Evolutionary conservation across 2,888 invertebrate species (phyloP).

Genomic region (Opisthograptis luteolata): DNA sequence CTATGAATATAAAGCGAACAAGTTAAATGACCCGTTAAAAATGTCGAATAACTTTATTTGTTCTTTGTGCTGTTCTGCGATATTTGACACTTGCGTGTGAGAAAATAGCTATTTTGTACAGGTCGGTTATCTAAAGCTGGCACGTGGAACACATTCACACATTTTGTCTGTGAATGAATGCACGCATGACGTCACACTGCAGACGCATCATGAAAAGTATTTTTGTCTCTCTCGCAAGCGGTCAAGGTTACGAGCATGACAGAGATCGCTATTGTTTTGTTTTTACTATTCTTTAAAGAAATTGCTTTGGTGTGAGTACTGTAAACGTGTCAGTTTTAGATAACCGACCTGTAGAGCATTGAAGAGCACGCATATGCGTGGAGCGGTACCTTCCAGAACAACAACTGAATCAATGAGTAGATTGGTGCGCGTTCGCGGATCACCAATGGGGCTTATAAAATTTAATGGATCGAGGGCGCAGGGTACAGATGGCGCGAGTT

Average conservation of each 20-base stretch:
- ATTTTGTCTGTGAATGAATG: background rate
- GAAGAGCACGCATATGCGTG: conserved; percentile 2
- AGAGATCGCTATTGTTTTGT: too few relatives aligned
- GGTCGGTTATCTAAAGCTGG: too few relatives aligned
- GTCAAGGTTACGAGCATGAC: too few relatives aligned
- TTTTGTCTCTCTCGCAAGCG: too few relatives aligned
- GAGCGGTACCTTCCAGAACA: conserved; percentile 1
- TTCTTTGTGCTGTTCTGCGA: conserved; percentile 6
- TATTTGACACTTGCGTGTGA: conserved; percentile 8
- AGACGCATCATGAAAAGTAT: too few relatives aligned
- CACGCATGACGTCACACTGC: too few relatives aligned
- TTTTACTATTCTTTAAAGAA: too few relatives aligned
- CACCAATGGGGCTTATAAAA: conserved; percentile 37
- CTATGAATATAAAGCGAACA: conserved; percentile 25
- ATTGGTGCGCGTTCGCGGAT: conserved; percentile 27
- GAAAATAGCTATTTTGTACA: background rate
- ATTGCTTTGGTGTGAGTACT: too few relatives aligned
- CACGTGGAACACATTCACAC: background rate
- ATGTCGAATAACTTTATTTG: conserved; percentile 19
- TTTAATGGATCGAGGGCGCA: conserved; percentile 33
- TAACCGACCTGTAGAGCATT: conserved; percentile 1
- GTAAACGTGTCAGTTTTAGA: too few relatives aligned
- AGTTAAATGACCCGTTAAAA: conserved; percentile 27
- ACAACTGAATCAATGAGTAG: conserved; percentile 19
- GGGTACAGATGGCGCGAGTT: conserved; percentile 38